Conservation (phyloP, 2,888 invertebrate genomes). For the Eupithecia dodoneata region DNA sequence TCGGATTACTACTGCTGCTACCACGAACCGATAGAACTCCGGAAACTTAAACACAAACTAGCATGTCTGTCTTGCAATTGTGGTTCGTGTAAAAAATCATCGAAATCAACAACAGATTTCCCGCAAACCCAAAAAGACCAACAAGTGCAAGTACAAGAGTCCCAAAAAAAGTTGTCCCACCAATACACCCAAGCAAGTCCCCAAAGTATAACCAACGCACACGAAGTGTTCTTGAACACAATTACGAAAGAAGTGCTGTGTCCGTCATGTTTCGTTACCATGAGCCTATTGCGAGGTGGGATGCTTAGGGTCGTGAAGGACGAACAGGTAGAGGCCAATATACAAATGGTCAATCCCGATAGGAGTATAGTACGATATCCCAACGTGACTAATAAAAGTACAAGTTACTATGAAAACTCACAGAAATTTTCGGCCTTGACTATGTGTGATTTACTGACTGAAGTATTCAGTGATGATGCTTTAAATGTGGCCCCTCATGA, state of each 20-base stretch:
- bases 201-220: constrained; percentile 28
- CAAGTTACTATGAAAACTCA: constrained; percentile 49
- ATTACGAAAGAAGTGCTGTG: constrained; percentile 51
- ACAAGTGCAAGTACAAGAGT: constrained; percentile 49
- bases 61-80: constrained; percentile 63
- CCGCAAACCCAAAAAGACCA: constrained; percentile 36
- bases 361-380: constrained; percentile 54
- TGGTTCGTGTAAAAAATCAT: constrained; percentile 41
- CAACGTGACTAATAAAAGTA: constrained; percentile 49
- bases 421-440: constrained; percentile 42
- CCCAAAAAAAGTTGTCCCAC: constrained; percentile 29
- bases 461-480: constrained; percentile 34
- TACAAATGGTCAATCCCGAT: constrained; percentile 50
- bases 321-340: constrained; percentile 58
- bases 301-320: constrained; percentile 61
- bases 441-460: constrained; percentile 41
- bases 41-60: constrained; percentile 59
- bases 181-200: constrained; percentile 41
- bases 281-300: constrained; percentile 52
- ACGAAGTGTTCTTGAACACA: constrained; percentile 28
- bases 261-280: constrained; percentile 59
- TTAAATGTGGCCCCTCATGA: neutral
- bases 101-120: constrained; percentile 15
- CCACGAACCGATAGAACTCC: constrained; percentile 61
- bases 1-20: constrained; percentile 21